Base-by-base conservation (phyloP, 2,888 invertebrate species). In the Pterostichus niger region DNA sequence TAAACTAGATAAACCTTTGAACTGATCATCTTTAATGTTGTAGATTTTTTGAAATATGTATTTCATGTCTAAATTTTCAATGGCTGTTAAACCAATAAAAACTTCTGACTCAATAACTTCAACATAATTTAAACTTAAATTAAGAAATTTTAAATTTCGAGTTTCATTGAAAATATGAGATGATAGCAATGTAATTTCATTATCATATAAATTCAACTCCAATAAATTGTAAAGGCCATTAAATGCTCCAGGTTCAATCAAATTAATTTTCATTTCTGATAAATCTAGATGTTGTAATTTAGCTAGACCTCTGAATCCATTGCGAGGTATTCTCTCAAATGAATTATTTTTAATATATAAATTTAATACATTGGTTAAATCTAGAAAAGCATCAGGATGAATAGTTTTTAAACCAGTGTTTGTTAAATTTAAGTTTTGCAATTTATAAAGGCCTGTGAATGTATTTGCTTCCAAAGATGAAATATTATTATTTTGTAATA, bases 401-500 rank as follows among this genome's bases (percentile, higher is more conserved):
- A 61, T 61, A 61, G 0, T 61, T 17, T 64, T 7, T n/a, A 64
- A n/a, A 11, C 64, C 35, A 13, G 7, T 35, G 35, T 64, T 64
- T 64, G 64, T n/a, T 64, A 64, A 35, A 35, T 64, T 64, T 64
- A 64, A 35, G 2, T 2, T 64, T 10, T 1, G 11, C 33, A 64
- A 64, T 9, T 35, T n/a, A 6, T 11, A n/a, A 11, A 64, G 64
- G 2, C 40, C 40, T 73, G 15, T 17, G 17, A 44, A 13, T 10
- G 40, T 4, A 73, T 46, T 10, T 11, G 13, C 54, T 4, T 17
- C 17, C 6, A 79, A 15, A 24, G n/a, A 24, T 6, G 61, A 40
- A 7, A 79, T 46, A 6, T 79, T 79, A 79, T 79, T 79, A 61
- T 46, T 79, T 44, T 61, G 24, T 61, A 79, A 24, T 2, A 44